phyloP scores from a whole-genome alignment of 2,113 vertebrate species.

The Suncus etruscus region DNA sequence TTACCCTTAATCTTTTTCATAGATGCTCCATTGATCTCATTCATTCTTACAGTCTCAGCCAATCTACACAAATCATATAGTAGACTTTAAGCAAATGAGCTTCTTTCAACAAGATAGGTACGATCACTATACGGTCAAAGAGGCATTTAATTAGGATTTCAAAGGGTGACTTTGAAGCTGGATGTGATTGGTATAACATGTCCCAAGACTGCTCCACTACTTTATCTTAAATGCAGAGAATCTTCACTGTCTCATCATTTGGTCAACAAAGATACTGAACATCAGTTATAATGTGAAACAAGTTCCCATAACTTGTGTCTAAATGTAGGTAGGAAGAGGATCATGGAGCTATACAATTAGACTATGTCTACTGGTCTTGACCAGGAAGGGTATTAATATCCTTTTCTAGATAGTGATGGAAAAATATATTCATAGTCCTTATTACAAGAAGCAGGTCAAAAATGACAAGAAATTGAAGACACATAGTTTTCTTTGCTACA shows the following conservation, averaged over 20 bases:
- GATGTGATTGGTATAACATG: too few relatives aligned
- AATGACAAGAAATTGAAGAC: not conserved
- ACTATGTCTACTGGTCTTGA: not conserved
- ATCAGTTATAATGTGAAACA: not conserved
- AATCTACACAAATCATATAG: slow-evolving; percentile 32
- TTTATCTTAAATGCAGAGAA: slow-evolving; percentile 3
- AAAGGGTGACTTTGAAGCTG: not conserved
- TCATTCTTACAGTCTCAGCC: not conserved
- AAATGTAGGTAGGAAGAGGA: not conserved
- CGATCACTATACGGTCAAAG: slow-evolving; percentile 1
- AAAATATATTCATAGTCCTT: not conserved
- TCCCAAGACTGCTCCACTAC: not conserved
- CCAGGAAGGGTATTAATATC: not conserved
- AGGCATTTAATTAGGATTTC: not conserved
- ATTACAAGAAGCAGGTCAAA: slow-evolving; percentile 44
- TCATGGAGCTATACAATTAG: not conserved
- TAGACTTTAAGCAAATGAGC: slow-evolving; percentile 8
- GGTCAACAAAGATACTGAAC: not conserved
- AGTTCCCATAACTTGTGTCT: not conserved
- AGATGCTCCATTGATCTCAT: slow-evolving; percentile 23
- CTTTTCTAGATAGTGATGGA: not conserved
- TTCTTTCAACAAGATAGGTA: slow-evolving; percentile 31
- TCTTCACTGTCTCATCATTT: not conserved
- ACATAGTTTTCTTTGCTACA: not conserved
- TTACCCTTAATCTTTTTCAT: not conserved